Conservation (phyloP, 1,140 invertebrate species). For the Brachionus koreanus region DNA sequence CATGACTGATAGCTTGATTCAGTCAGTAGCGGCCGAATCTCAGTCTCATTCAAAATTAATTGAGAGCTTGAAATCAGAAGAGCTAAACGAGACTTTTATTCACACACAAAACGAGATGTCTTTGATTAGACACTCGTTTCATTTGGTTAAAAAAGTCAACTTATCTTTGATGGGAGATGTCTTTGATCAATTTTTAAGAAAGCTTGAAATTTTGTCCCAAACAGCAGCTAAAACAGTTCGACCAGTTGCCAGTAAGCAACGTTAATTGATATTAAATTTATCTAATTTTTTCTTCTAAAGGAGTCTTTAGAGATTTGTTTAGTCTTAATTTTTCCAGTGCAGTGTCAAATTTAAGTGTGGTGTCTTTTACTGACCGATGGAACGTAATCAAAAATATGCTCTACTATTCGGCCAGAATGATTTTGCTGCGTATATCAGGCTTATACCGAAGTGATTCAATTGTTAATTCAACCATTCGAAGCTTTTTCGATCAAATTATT, state of each 20-base stretch:
- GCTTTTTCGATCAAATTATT: constrained; percentile 1
- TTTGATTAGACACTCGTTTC: neutral
- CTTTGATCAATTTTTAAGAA: neutral
- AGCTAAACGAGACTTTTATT: neutral
- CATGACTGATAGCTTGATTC: neutral
- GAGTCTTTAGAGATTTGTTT: neutral
- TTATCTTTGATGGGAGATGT: neutral
- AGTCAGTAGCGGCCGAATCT: neutral
- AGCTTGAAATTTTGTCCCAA: neutral
- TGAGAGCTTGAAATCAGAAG: neutral
- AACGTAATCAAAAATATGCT: constrained; percentile 4
- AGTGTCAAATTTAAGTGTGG: neutral
- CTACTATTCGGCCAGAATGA: neutral
- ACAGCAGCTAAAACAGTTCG: neutral
- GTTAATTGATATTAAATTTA: neutral
- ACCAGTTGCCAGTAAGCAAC: neutral
- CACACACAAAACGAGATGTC: neutral
- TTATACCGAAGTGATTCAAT: neutral
- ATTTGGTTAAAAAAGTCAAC: neutral
- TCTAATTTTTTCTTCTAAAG: neutral
- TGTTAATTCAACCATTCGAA: neutral
- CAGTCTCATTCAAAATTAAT: neutral
- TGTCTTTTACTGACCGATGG: neutral
- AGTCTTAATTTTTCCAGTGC: neutral
- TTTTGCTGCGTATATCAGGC: neutral